phyloP scores from a whole-genome alignment of 2,888 invertebrate species.

The Agelastica alni region DNA sequence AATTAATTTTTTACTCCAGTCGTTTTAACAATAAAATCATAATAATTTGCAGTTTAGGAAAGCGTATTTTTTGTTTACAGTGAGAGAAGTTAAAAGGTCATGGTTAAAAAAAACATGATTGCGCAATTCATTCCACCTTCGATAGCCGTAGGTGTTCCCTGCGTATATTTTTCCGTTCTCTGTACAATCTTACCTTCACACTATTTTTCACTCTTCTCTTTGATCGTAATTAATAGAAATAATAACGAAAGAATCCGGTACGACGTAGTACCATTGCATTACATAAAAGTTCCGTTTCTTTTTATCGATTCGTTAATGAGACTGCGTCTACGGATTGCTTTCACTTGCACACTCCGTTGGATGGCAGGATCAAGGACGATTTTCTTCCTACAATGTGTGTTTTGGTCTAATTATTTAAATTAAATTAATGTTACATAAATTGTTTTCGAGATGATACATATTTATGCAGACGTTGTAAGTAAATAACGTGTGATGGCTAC shows the following conservation, averaged over 20 bases:
- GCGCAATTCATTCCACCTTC: neutral
- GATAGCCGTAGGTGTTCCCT: conserved; percentile 1
- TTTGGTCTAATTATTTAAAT: too few relatives aligned
- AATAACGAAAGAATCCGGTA: neutral
- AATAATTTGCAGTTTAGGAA: too few relatives aligned
- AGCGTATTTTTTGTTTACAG: too few relatives aligned
- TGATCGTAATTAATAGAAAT: neutral
- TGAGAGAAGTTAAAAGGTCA: too few relatives aligned
- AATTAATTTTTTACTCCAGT: too few relatives aligned
- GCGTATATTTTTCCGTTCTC: neutral
- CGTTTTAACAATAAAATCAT: too few relatives aligned
- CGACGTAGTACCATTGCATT: neutral
- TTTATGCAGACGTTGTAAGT: too few relatives aligned
- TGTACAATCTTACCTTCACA: neutral
- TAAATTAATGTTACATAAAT: too few relatives aligned
- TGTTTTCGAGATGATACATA: too few relatives aligned
- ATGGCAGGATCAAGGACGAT: conserved; percentile 4
- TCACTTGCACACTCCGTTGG: conserved; percentile 9
- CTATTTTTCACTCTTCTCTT: neutral
- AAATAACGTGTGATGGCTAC: too few relatives aligned
- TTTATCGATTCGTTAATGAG: conserved; percentile 4
- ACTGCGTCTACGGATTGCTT: conserved; percentile 8
- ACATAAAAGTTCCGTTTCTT: conserved; percentile 18
- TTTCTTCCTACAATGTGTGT: conserved; percentile 17
- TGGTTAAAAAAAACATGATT: conserved; percentile 1